Conservation (phyloP, 2,113 vertebrate genomes). For the Malurus elegans region DNA sequence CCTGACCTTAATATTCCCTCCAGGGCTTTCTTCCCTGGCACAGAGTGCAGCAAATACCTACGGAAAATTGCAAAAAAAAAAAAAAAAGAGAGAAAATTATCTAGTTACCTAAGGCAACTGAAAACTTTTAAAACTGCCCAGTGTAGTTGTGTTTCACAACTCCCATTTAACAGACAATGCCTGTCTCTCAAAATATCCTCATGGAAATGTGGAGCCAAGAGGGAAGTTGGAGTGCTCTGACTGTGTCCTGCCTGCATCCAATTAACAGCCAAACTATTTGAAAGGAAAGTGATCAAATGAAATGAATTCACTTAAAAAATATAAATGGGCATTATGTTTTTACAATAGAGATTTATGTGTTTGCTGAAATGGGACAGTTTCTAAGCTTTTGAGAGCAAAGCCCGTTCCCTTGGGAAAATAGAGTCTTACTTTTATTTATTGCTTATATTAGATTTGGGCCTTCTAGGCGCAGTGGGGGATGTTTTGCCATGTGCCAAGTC, state of each 20-base stretch:
- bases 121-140: slow-evolving; percentile 48
- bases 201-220: slow-evolving; percentile 12
- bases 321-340: slow-evolving; percentile 18
- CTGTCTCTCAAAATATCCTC: slow-evolving; percentile 36
- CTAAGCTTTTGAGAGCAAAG: slow-evolving; percentile 26
- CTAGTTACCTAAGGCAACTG: slow-evolving; percentile 59
- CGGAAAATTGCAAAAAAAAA: not conserved
- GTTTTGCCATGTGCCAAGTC: not conserved
- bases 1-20: slow-evolving; percentile 53
- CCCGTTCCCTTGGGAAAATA: not conserved
- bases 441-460: not conserved
- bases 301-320: slow-evolving; percentile 36
- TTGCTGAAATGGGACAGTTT: not conserved
- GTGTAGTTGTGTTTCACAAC: slow-evolving; percentile 28
- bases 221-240: not conserved
- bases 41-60: slow-evolving; percentile 1
- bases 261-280: slow-evolving; percentile 44
- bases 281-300: slow-evolving; percentile 57
- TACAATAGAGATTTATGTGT: slow-evolving; percentile 3
- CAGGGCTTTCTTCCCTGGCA: slow-evolving; percentile 50
- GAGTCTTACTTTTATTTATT: not conserved
- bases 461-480: not conserved
- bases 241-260: slow-evolving; percentile 35
- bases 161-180: slow-evolving; percentile 45
- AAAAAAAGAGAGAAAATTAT: slow-evolving; percentile 19